Evolutionary conservation across 2,113 vertebrate genomes (phyloP).

Genomic region (Gallinago paraguaiae): DNA sequence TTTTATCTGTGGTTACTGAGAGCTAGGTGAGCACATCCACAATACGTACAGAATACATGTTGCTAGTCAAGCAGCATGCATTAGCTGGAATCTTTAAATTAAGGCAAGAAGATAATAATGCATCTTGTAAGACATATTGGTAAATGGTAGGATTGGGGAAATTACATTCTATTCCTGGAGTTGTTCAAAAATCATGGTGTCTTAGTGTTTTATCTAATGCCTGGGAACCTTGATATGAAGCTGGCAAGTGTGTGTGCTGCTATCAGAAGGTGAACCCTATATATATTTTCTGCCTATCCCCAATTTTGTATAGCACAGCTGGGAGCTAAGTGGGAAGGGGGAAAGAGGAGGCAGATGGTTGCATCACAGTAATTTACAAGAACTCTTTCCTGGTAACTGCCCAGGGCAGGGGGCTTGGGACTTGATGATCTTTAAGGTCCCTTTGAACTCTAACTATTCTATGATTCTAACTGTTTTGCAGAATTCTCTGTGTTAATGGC

Average conservation of each 20-base stretch:
- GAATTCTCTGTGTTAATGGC: background rate
- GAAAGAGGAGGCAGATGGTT: background rate
- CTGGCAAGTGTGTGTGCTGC: background rate
- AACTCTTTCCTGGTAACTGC: background rate
- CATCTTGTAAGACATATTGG: background rate
- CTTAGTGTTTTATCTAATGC: background rate
- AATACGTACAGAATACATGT: background rate
- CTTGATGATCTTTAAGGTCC: too few species aligned
- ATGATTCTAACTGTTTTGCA: background rate
- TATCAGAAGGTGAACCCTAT: background rate
- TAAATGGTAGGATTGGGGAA: background rate
- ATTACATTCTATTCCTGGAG: background rate
- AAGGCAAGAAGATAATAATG: background rate
- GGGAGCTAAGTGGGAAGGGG: background rate
- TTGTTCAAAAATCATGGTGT: accelerated
- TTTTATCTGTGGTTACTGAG: background rate
- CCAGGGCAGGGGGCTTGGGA: too few species aligned
- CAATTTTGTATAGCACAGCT: background rate
- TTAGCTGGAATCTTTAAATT: background rate
- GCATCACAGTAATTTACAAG: background rate
- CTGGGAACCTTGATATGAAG: background rate
- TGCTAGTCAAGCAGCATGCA: background rate
- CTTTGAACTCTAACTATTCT: too few species aligned
- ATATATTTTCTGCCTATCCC: background rate
- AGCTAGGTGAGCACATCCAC: background rate